These are phyloP conservation scores for Oxygymnocypris stewartii DNA, from an alignment of 2,113 vertebrate genomes.

Conservation along the genomic window DNA sequence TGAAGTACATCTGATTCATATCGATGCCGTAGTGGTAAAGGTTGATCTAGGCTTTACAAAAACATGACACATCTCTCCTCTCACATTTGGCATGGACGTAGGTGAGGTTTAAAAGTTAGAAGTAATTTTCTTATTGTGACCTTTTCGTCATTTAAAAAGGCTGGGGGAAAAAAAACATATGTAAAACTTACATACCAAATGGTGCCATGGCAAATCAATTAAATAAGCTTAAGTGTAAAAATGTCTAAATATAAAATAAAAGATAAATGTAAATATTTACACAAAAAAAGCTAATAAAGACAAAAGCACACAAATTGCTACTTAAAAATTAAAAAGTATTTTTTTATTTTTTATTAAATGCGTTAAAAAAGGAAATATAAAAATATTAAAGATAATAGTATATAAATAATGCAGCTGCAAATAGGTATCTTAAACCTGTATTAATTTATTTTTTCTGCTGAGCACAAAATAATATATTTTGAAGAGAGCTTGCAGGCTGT, in stretches of 20 bases:
- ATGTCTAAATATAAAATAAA: background rate
- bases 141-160: background rate
- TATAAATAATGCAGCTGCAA: background rate
- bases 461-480: too few species aligned
- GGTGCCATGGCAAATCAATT: background rate
- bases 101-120: background rate
- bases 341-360: too few species aligned
- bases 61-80: background rate
- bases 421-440: too few species aligned
- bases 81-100: background rate
- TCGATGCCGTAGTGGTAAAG: background rate
- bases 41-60: conserved; percentile 1
- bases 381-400: background rate
- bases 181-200: background rate
- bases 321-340: too few species aligned
- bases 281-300: too few species aligned
- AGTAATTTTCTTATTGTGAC: background rate
- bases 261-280: background rate
- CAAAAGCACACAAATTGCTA: background rate
- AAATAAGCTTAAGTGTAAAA: background rate
- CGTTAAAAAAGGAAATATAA: background rate
- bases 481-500: too few species aligned
- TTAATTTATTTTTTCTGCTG: too few species aligned
- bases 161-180: background rate
- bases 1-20: conserved; percentile 34